A percentile compares a stretch with the other conserved stretches of the same genome.
Evolutionary conservation across 2,797 vertebrate species (phyloP).

Genomic region (Atherinosoma microstoma): DNA sequence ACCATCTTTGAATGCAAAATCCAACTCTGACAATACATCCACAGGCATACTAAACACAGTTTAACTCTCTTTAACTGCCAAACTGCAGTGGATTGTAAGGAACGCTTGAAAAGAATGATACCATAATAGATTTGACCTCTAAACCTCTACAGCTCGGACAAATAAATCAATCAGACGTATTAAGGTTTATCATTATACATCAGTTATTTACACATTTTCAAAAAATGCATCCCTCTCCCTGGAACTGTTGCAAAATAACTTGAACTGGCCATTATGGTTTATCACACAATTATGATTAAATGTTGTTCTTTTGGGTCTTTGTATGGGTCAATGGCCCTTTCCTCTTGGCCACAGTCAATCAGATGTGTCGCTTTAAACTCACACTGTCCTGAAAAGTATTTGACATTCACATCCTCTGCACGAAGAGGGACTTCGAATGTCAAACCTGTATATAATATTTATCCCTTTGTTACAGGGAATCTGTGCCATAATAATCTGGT

Average conservation of each 20-base stretch:
- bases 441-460: constrained; percentile 8
- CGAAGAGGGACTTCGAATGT: not conserved
- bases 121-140: not conserved
- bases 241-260: constrained; percentile 38
- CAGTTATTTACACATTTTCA: not conserved
- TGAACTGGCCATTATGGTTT: constrained; percentile 48
- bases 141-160: not conserved
- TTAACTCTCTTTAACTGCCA: not conserved
- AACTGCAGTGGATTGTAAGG: not conserved
- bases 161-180: not conserved
- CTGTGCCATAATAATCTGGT: constrained; percentile 25
- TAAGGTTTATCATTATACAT: not conserved
- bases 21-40: not conserved
- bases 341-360: constrained; percentile 36
- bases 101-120: not conserved
- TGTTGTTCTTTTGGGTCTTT: constrained; percentile 57
- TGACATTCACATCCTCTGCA: constrained; percentile 17
- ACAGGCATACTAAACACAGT: not conserved
- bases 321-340: constrained; percentile 55
- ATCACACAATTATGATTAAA: constrained; percentile 60
- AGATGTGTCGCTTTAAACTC: constrained; percentile 6
- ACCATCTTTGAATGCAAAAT: not conserved
- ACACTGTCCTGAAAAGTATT: not conserved
- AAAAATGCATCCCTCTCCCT: not conserved
- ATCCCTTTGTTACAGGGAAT: constrained; percentile 41